Percentiles rank a stretch among this genome's conserved stretches.
Conservation (phyloP, 35 echinoderm and acorn worm genomes). For the Ptychodera flava region DNA sequence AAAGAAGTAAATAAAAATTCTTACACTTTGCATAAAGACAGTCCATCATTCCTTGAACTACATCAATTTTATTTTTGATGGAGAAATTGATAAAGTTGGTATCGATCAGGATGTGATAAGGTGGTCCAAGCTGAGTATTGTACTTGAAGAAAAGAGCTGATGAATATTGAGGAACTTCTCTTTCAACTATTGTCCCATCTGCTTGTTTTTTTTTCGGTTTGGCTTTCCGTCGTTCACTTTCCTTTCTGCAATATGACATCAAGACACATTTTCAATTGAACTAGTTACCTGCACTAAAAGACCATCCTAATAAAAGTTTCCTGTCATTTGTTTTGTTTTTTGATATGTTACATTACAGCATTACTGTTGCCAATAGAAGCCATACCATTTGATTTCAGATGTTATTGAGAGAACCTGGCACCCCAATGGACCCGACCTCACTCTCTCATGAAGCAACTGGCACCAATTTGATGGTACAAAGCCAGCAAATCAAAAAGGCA, state of each 20-base stretch:
- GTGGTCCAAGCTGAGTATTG: slow-evolving; percentile 93
- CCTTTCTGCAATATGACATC: slow-evolving; percentile 51
- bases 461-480: too few relatives aligned
- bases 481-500: background rate
- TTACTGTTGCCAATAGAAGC: background rate
- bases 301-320: background rate
- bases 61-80: slow-evolving; percentile 91
- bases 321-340: background rate
- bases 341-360: background rate
- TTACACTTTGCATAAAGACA: slow-evolving; percentile 98
- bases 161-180: slow-evolving; percentile 90
- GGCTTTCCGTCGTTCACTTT: slow-evolving; percentile 55
- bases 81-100: slow-evolving; percentile 99
- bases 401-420: background rate
- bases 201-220: slow-evolving; percentile 68
- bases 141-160: slow-evolving; percentile 97
- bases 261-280: background rate
- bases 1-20: too few relatives aligned
- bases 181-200: slow-evolving; percentile 31
- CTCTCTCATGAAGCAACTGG: background rate
- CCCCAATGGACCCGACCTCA: background rate
- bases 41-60: slow-evolving; percentile 95
- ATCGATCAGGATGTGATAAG: slow-evolving; percentile 85
- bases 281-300: background rate
- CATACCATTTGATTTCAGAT: background rate